Conservation (phyloP, 2,113 vertebrate genomes). For the Eclectus roratus region DNA sequence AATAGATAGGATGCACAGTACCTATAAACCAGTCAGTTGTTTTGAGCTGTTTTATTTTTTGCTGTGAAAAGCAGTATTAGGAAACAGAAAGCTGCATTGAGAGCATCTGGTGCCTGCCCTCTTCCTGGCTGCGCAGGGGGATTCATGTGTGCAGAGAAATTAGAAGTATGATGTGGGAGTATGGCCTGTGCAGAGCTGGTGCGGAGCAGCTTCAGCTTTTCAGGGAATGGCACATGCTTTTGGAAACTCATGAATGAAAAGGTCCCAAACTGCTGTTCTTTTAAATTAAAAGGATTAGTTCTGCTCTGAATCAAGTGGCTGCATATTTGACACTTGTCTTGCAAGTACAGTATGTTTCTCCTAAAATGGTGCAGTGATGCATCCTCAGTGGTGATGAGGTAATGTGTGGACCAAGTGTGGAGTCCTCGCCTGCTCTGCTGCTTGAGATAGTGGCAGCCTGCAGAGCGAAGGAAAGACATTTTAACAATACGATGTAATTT, state of each 20-base stretch:
- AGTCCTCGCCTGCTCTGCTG: not conserved
- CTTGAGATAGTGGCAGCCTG: not conserved
- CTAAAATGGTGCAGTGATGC: not conserved
- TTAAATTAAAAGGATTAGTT: not conserved
- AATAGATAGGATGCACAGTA: not conserved
- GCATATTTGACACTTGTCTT: not conserved
- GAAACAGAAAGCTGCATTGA: slow-evolving; percentile 3
- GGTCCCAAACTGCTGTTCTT: not conserved
- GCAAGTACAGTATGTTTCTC: not conserved
- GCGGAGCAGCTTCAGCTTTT: not conserved
- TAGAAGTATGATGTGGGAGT: not conserved
- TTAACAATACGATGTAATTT: not conserved
- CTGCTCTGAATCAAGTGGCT: not conserved
- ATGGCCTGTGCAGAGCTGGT: not conserved
- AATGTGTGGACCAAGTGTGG: not conserved
- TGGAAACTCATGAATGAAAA: not conserved
- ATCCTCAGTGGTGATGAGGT: not conserved
- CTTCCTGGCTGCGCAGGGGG: not conserved
- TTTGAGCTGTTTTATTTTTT: not conserved
- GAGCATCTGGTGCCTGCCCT: not conserved
- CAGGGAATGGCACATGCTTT: not conserved
- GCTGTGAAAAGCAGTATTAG: not conserved
- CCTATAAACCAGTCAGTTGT: not conserved
- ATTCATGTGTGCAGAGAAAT: not conserved
- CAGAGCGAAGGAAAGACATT: not conserved